phyloP scores from a whole-genome alignment of 2,797 vertebrate genomes.

The Phaenicophaeus curvirostris region DNA sequence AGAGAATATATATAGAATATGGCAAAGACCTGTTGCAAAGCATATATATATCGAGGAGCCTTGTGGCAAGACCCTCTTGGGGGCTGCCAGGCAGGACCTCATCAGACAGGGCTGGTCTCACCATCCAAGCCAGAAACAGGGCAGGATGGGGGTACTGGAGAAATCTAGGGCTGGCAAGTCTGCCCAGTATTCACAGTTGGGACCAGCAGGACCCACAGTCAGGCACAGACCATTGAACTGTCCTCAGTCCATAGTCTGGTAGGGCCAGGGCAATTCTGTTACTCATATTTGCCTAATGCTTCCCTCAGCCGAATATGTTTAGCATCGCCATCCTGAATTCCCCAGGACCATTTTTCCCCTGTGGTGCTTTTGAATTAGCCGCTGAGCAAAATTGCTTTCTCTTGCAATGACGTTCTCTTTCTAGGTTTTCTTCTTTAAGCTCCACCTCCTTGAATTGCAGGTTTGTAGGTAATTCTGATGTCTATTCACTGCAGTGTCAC shows the following conservation, averaged over 20 bases:
- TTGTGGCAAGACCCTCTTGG: not conserved
- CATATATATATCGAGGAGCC: not conserved
- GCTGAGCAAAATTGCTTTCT: not conserved
- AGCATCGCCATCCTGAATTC: not conserved
- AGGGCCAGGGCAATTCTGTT: not conserved
- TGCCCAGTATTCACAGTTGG: not conserved
- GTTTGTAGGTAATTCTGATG: not conserved
- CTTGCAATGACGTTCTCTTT: not conserved
- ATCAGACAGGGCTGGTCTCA: not conserved
- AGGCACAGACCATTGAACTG: not conserved
- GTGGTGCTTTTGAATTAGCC: not conserved
- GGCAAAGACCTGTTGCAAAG: not conserved
- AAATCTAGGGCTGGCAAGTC: not conserved
- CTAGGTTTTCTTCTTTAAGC: not conserved
- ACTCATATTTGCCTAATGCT: not conserved
- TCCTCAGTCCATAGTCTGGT: not conserved
- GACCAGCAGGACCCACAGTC: not conserved
- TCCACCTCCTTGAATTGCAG: not conserved
- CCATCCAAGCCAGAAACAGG: not conserved
- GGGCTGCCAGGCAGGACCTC: not conserved
- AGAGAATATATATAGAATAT: not conserved
- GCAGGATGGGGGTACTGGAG: accelerated
- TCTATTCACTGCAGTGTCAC: not conserved
- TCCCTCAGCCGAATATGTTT: not conserved
- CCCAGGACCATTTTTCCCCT: not conserved